A percentile compares a stretch with the other conserved stretches of the same genome.
Evolutionary conservation across 2,888 invertebrate species (phyloP).

Genomic region (Eudasyphora cyanicolor): DNA sequence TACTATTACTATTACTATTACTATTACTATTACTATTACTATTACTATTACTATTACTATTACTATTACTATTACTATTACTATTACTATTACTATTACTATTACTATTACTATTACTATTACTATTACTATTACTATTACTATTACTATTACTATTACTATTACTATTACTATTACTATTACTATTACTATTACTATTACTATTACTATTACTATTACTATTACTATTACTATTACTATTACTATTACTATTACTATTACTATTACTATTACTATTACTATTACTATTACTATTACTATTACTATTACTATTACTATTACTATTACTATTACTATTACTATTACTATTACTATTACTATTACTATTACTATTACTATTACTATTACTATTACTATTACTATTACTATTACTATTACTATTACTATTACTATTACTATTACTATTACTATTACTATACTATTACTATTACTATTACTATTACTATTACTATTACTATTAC

Average conservation of each 20-base stretch:
- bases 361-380: too few species aligned
- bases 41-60: background rate
- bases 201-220: slow-evolving; percentile 1
- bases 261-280: slow-evolving; percentile 1
- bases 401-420: too few species aligned
- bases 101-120: slow-evolving; percentile 1
- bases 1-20: background rate
- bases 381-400: too few species aligned
- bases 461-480: too few species aligned
- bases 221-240: slow-evolving; percentile 1
- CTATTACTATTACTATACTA: too few species aligned
- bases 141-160: background rate
- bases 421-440: too few species aligned
- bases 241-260: slow-evolving; percentile 1
- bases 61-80: slow-evolving; percentile 1
- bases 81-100: slow-evolving; percentile 1
- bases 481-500: too few species aligned
- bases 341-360: background rate
- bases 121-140: background rate
- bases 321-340: slow-evolving; percentile 1
- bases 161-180: slow-evolving; percentile 1
- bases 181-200: slow-evolving; percentile 1
- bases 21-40: background rate
- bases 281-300: slow-evolving; percentile 1
- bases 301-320: slow-evolving; percentile 1